Percentiles rank a stretch among this genome's conserved stretches.
These are phyloP conservation scores for Thecocarcelia acutangulata DNA, from an alignment of 2,888 invertebrate genomes.

Conservation along the genomic window DNA sequence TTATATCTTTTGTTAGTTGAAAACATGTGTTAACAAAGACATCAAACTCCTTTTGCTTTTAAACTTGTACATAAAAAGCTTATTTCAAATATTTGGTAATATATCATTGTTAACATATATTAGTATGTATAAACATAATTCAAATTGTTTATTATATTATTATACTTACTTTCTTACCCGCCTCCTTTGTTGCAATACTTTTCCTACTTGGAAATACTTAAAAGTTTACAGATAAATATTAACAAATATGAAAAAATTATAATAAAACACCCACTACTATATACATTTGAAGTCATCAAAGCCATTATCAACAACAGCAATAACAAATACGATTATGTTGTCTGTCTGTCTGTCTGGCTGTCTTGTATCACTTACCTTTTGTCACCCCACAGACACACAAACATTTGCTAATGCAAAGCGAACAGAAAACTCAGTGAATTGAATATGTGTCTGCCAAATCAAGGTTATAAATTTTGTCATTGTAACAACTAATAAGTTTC, in stretches of 20 bases:
- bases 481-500: conserved; percentile 53
- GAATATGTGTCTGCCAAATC: conserved; percentile 52
- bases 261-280: conserved; percentile 1
- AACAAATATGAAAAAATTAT: not conserved
- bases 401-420: not conserved
- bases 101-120: conserved; percentile 79
- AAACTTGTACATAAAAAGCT: too few species aligned
- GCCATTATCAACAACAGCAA: conserved; percentile 20
- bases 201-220: conserved; percentile 5
- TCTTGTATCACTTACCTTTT: conserved; percentile 14
- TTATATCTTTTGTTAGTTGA: too few species aligned
- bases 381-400: not conserved
- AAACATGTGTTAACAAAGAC: too few species aligned
- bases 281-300: conserved; percentile 1
- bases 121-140: conserved; percentile 80
- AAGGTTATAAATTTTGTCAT: conserved; percentile 62
- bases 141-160: conserved; percentile 74
- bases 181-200: not conserved
- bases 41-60: too few species aligned
- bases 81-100: conserved; percentile 61
- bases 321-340: conserved; percentile 11
- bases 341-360: not conserved
- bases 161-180: conserved; percentile 57
- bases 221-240: conserved; percentile 13
- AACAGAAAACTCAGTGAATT: not conserved